Evolutionary conservation across 2,113 vertebrate species (phyloP), one percentile per base, ranked within the genome.

Genomic region (Martes martes): DNA sequence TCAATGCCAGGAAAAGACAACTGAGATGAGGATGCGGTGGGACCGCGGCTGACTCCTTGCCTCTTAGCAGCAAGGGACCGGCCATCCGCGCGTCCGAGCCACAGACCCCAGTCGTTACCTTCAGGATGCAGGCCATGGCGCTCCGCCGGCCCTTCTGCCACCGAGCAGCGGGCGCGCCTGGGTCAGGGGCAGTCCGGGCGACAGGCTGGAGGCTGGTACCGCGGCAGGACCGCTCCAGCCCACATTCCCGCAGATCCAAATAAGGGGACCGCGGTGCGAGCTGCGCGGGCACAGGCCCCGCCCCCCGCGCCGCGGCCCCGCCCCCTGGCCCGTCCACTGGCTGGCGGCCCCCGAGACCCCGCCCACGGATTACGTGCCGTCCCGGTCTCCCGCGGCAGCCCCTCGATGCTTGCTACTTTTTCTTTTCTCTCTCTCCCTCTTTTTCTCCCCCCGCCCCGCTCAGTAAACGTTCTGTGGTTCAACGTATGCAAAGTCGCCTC

Each of bases 101-200:
- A 97, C 98, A 97, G 98, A 98, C 86, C 96, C 91, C 91, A 98
- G 98, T 57, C 95, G 98, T 99, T 99, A 99, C 99, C 99, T 99
- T 99, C 97, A 98, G 97, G 98, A 98, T 98, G 99, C 99, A 99
- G 99, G 99, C 99, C 99, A 99, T 99, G 99, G 98, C 99, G 98
- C 98, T 96, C 97, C 96, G 97, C 98, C 97, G 98, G 95, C 98
- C 96, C 97, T 98, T 98, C 98, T 97, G 96, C 97, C 98, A 96
- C 98, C 97, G 96, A 96, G 98, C 97, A 97, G 98, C 98, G 79
- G 98, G 88, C 83, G 98, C 97, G 98, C 98, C 98, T 96, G 97
- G 97, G 97, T 96, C 97, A 98, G 97, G 89, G 98, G 97, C 98
- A 98, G 98, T 97, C 97, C 76, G 95, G 96, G 98, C 76, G 95